phyloP scores from a whole-genome alignment of 1,140 invertebrate genomes.

The Psix sp. region DNA sequence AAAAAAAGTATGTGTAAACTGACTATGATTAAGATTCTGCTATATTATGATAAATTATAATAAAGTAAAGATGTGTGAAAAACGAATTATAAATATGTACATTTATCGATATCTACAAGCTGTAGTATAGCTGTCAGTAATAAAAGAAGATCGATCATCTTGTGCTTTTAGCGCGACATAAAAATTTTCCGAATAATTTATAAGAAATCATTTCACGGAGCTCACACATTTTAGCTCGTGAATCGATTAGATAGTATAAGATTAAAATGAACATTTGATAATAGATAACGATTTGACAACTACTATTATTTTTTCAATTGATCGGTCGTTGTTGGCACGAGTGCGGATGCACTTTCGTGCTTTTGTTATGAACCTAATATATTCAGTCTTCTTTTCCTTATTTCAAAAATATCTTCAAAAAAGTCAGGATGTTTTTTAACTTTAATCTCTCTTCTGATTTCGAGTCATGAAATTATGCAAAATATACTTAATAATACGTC shows the following conservation, averaged over 20 bases:
- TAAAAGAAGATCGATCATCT: slow-evolving; percentile 52
- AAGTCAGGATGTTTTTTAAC: too few species aligned
- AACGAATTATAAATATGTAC: slow-evolving; percentile 16
- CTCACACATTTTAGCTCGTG: slow-evolving; percentile 22
- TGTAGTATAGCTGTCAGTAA: slow-evolving; percentile 20
- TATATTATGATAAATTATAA: not conserved
- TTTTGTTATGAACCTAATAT: slow-evolving; percentile 30
- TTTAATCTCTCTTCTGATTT: too few species aligned
- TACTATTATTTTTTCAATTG: slow-evolving; percentile 50
- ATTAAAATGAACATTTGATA: slow-evolving; percentile 57
- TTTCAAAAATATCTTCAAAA: too few species aligned
- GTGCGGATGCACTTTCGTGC: slow-evolving; percentile 18
- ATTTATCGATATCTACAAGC: slow-evolving; percentile 23
- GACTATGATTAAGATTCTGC: too few species aligned
- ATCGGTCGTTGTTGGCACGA: slow-evolving; percentile 32
- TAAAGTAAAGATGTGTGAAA: too few species aligned
- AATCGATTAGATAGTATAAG: slow-evolving; percentile 50
- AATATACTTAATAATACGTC: too few species aligned
- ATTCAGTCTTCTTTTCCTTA: too few species aligned
- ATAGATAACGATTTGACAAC: slow-evolving; percentile 43
- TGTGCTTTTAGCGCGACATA: slow-evolving; percentile 17
- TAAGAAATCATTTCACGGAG: slow-evolving; percentile 31
- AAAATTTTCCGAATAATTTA: slow-evolving; percentile 30
- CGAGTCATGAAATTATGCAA: too few species aligned
- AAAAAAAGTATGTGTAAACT: too few species aligned